phyloP scores from a whole-genome alignment of 2,888 invertebrate genomes.

The Drepana falcataria region DNA sequence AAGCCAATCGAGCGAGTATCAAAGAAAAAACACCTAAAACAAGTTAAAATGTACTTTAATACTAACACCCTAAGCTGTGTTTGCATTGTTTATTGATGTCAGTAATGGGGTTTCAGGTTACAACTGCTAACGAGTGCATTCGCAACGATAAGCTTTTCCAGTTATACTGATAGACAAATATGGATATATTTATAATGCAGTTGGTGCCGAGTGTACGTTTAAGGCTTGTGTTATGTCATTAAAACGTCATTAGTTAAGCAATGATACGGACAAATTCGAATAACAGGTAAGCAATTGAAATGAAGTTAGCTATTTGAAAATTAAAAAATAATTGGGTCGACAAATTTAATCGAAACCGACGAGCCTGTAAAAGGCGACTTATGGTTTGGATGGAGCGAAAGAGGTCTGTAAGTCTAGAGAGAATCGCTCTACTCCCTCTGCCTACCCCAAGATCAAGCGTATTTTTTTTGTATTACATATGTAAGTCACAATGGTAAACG shows the following conservation, averaged over 20 bases:
- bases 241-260: conserved; percentile 53
- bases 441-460: too few species aligned
- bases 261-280: conserved; percentile 47
- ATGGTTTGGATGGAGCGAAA: too few species aligned
- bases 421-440: too few species aligned
- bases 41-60: conserved; percentile 38
- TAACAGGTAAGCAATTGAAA: not conserved
- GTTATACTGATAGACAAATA: conserved; percentile 76
- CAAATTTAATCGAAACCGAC: too few species aligned
- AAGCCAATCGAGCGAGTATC: conserved; percentile 74
- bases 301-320: too few species aligned
- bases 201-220: conserved; percentile 57
- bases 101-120: conserved; percentile 70
- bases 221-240: conserved; percentile 51
- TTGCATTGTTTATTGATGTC: conserved; percentile 28
- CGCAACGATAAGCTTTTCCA: conserved; percentile 65
- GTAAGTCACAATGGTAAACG: too few species aligned
- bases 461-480: too few species aligned
- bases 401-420: too few species aligned
- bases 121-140: conserved; percentile 70
- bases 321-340: too few species aligned
- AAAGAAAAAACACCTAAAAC: conserved; percentile 63
- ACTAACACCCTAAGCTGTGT: conserved; percentile 33
- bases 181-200: conserved; percentile 72
- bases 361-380: too few species aligned